Base-by-base conservation (phyloP, 2,797 vertebrate species). In the Synanceia verrucosa region DNA sequence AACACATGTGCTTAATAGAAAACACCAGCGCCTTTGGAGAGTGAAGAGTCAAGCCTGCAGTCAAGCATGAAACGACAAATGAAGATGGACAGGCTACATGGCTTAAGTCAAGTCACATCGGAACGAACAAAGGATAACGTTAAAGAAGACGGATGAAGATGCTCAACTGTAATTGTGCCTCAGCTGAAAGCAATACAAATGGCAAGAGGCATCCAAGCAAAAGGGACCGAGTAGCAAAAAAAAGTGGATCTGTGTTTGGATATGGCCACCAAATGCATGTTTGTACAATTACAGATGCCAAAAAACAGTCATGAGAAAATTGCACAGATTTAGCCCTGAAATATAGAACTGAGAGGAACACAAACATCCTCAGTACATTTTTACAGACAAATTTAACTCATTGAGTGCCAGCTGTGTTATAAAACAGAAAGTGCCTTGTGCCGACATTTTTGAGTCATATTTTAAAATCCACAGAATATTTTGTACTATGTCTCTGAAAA, bases 31-130 rank as follows among this genome's bases (percentile, higher is more conserved):
- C 58, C 55, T 79, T 78, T 67, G 56, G 73, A 82, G 61, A 82
- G 64, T 24, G 53, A 81, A 65, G 70, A 81, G 82, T 83, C 71
- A 64, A 71, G 61, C 68, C 8, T n/a, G 69, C 76, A 84, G 72
- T 73, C 85, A 79, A 76, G 79, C 77, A 83, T 75, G 58, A 78
- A 69, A 82, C 64, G 68, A 83, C 81, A 87, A 89, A 93, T 84
- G 70, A 84, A 86, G 86, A 91, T 2, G 70, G 86, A 90, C 84
- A 81, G 53, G 50, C 24, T 70, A 88, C 82, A 85, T 33, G 82
- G 72, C 72, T 81, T n/a, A 80, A 84, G 85, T 88, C 78, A 76
- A 70, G 76, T 81, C 63, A 19, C 73, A 79, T 88, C 1, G 63
- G 46, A 56, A 16, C 83, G 86, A 91, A 87, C 81, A 88, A 82